Base-by-base conservation (phyloP, 2,797 vertebrate genomes). In the Micropoecilia bifurca region DNA sequence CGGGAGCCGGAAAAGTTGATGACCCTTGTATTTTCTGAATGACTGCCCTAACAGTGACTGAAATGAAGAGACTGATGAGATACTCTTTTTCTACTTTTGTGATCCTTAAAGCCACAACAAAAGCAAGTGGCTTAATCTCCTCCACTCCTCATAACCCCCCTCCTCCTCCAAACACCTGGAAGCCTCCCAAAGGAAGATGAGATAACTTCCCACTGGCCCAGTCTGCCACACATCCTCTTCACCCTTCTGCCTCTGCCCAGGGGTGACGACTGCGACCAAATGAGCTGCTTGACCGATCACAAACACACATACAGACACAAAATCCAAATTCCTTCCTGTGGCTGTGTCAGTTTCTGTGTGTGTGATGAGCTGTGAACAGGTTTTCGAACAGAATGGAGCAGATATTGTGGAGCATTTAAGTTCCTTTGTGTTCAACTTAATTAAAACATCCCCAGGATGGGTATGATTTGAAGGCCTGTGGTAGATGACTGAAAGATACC, bases 121-220 rank as follows among this genome's bases (percentile, higher is more conserved):
- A 94, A 87, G 90, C 87, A 43, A 90, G 86, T 55, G 82, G 85
- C 93, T 94, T 94, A 83, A 94, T 95, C 94, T 95, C 91, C 91
- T 94, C 85, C 74, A 74, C 82, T 91, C 79, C 75, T 87, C 82
- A 83, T 89, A 83, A 53, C 79, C 78, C 81, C 85, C 82, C 39
- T 25, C 57, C 28, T 30, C 4, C n/a, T 61, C 36, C 10, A 91
- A 92, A 90, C 87, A 81, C 84, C 89, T 91, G 91, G 86, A 92
- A 92, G 84, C 90, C 91, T 91, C 91, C 89, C 92, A 93, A 71
- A 82, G 89, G 86, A 89, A 88, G 89, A 88, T 90, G 90, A 94
- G 94, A 95, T 94, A 92, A 93, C 91, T 86, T 92, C 91, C 90
- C 83, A 63, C 20, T 77, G 87, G 81, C 85, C 85, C 43, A 50